Evolutionary conservation across 92 coral and sea anemone species (phyloP).

Genomic region (Siderastrea radians): DNA sequence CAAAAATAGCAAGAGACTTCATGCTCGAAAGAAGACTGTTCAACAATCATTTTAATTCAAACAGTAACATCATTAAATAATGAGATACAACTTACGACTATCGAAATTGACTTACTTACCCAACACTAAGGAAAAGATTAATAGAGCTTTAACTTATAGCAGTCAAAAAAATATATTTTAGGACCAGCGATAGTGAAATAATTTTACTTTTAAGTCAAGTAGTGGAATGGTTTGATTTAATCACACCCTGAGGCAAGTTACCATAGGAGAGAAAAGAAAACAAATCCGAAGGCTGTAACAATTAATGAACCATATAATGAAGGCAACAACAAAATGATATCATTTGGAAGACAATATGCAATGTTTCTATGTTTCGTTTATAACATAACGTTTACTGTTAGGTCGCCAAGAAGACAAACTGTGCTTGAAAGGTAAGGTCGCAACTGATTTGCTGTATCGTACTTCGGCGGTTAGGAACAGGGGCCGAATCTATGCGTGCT

Average conservation of each 20-base stretch:
- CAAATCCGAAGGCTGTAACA: slow-evolving; percentile 6
- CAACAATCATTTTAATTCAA: background rate
- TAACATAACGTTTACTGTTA: background rate
- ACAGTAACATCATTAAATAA: background rate
- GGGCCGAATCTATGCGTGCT: too few relatives aligned
- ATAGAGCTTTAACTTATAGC: too few relatives aligned
- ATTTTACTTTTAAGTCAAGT: too few relatives aligned
- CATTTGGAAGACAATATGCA: background rate
- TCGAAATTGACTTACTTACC: too few relatives aligned
- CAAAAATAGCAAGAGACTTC: background rate
- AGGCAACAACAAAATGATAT: background rate
- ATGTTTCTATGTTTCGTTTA: background rate
- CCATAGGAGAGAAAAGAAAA: slow-evolving; percentile 7
- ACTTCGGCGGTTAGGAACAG: too few relatives aligned
- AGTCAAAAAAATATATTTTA: too few relatives aligned
- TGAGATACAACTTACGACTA: background rate
- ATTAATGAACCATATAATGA: background rate
- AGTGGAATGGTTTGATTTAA: background rate
- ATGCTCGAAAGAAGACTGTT: background rate
- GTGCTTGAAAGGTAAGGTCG: background rate
- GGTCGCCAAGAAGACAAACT: background rate
- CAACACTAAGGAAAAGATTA: too few relatives aligned
- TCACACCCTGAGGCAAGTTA: background rate
- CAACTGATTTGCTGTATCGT: too few relatives aligned
- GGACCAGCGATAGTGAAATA: too few relatives aligned